Evolutionary conservation across 2,888 invertebrate genomes (phyloP), one percentile per base, ranked within the genome.

Genomic region (Aromia moschata): DNA sequence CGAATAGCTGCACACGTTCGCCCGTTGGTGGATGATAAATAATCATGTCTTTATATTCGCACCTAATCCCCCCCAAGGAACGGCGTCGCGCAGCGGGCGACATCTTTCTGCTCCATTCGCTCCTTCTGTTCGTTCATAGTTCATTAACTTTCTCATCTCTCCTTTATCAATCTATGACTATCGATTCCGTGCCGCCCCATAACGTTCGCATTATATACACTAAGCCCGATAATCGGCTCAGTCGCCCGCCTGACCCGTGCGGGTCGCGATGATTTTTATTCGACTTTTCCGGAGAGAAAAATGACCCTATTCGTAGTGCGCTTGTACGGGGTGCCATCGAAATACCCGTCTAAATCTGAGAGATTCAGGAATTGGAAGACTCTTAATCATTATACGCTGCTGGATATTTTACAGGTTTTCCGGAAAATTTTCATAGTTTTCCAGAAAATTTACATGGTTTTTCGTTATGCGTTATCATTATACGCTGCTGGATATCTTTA

Each of bases 91-190:
- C 58, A 54, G 18, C 56, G 43, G 51, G 64, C 70, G 68, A 70
- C 73, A 73, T 73, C 71, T 73, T 77, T 77, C 76, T 76, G 70
- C 73, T 65, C 71, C 77, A 76, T 78, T 76, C 76, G 72, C 70
- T 76, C 73, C 75, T 73, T 75, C 75, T 77, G 75, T 76, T 78
- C 74, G 73, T 78, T 78, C 77, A 78, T 77, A 77, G 74, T 72
- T 78, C 79, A 79, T 78, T 79, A 77, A 74, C 69, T 78, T 77
- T 76, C 74, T 68, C 76, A 75, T 77, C 74, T 76, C 70, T 75
- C 70, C 74, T 78, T 79, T 78, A 79, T 78, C 78, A 78, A 77
- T 77, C 75, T 74, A 74, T 74, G 74, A 71, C 73, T 76, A 76
- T 76, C 75, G 77, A 79, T 77, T 74, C 68, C 54, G 68, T 73